phyloP scores from a whole-genome alignment of 2,113 vertebrate genomes.

The Pituophis catenifer region DNA sequence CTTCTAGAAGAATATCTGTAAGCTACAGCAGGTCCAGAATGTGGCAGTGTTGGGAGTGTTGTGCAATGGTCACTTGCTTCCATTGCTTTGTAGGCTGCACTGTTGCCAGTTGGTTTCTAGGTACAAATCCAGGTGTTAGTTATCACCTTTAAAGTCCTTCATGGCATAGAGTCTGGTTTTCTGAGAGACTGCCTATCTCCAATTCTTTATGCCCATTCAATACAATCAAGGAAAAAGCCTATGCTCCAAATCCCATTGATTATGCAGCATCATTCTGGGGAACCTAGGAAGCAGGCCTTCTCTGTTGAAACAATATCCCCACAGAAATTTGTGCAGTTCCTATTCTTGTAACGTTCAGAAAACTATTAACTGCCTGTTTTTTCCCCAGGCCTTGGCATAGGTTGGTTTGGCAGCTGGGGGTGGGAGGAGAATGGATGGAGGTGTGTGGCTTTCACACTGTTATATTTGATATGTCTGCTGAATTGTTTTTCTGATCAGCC shows the following conservation, averaged over 20 bases:
- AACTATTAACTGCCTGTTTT: not conserved
- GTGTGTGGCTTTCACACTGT: not conserved
- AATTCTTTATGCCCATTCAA: not conserved
- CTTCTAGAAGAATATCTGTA: not conserved
- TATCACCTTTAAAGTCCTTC: not conserved
- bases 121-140: not conserved
- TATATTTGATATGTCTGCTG: not conserved
- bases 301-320: not conserved
- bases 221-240: not conserved
- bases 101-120: not conserved
- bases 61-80: not conserved
- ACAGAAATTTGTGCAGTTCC: not conserved
- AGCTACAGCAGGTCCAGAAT: not conserved
- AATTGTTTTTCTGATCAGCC: not conserved
- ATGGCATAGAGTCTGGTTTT: not conserved
- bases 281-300: not conserved
- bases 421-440: not conserved
- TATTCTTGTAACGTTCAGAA: not conserved
- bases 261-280: not conserved
- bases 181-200: not conserved
- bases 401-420: not conserved
- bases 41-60: not conserved
- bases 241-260: not conserved
- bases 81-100: not conserved
- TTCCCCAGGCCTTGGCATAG: not conserved